Evolutionary conservation across 2,113 vertebrate genomes (phyloP).

Genomic region (Terrapene triunguis): DNA sequence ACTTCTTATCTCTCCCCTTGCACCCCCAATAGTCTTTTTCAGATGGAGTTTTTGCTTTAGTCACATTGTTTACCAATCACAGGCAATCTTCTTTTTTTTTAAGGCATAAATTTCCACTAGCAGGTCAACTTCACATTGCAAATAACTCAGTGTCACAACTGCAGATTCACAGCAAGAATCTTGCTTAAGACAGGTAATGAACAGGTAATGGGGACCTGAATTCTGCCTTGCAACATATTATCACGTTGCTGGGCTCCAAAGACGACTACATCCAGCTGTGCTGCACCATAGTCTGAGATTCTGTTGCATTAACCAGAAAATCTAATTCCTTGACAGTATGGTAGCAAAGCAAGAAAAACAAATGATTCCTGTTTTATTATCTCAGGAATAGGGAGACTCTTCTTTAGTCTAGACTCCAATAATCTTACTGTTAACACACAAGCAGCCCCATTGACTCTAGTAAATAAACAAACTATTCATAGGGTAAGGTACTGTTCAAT

Average conservation of each 20-base stretch:
- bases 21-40: neutral
- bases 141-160: neutral
- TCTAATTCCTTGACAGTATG: neutral
- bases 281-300: neutral
- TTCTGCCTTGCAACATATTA: neutral
- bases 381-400: neutral
- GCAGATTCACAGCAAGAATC: neutral
- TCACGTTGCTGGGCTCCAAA: neutral
- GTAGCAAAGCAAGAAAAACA: neutral
- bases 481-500: neutral
- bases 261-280: neutral
- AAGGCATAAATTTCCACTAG: conserved; percentile 1
- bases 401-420: neutral
- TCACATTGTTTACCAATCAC: neutral
- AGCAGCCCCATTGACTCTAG: neutral
- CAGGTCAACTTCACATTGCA: neutral
- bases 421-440: neutral
- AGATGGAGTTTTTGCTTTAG: neutral
- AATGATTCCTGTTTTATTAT: neutral
- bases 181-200: neutral
- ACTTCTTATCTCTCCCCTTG: rapidly evolving
- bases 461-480: neutral
- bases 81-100: neutral
- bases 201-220: neutral
- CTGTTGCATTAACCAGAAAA: neutral